These are phyloP conservation scores for Cossypha niveicapilla DNA, from an alignment of 2,797 vertebrate genomes.

Conservation along the genomic window DNA sequence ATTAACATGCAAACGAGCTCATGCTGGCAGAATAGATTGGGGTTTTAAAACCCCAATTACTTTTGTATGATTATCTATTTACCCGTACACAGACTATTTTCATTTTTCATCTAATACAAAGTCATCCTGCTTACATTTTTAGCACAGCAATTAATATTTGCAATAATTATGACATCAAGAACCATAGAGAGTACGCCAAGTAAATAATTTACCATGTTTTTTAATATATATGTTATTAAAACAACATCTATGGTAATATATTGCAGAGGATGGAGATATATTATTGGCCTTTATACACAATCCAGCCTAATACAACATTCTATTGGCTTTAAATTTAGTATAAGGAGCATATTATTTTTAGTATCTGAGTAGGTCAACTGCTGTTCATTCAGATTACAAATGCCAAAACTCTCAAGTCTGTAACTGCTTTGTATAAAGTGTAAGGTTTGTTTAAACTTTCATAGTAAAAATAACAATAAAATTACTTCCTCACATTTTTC, in stretches of 20 bases:
- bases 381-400: slow-evolving; percentile 37
- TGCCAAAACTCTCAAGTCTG: slow-evolving; percentile 58
- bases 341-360: slow-evolving; percentile 62
- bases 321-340: slow-evolving; percentile 60
- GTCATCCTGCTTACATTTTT: slow-evolving; percentile 81
- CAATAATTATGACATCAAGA: slow-evolving; percentile 81
- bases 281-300: slow-evolving; percentile 46
- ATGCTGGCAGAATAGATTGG: slow-evolving; percentile 99
- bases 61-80: slow-evolving; percentile 99
- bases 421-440: slow-evolving; percentile 61
- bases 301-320: slow-evolving; percentile 29
- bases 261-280: slow-evolving; percentile 8
- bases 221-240: slow-evolving; percentile 67
- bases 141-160: slow-evolving; percentile 83
- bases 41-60: slow-evolving; percentile 99
- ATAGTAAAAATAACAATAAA: slow-evolving; percentile 75
- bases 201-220: slow-evolving; percentile 68
- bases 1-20: slow-evolving; percentile 99
- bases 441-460: slow-evolving; percentile 69
- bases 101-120: slow-evolving; percentile 92
- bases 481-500: slow-evolving; percentile 44
- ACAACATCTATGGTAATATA: slow-evolving; percentile 54
- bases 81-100: slow-evolving; percentile 99
- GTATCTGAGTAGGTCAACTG: slow-evolving; percentile 40
- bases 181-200: slow-evolving; percentile 67